Evolutionary conservation across 2,113 vertebrate species (phyloP), one percentile per base, ranked within the genome.

Genomic region (Spermophilus dauricus): DNA sequence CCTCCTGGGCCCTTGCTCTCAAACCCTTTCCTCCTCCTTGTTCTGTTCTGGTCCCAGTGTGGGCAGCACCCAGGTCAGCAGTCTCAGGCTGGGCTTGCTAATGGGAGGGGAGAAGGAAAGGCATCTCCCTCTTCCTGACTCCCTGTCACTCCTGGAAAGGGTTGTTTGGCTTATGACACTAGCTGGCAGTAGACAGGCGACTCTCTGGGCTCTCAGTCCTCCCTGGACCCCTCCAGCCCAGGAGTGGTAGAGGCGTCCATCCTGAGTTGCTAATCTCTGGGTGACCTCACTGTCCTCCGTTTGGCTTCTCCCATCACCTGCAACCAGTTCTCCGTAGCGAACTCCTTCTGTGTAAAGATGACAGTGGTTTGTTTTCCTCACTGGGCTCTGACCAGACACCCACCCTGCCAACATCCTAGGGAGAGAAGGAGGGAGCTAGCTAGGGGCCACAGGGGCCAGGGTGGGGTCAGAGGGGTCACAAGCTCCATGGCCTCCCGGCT

Each of bases 211-310:
- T 91, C 72, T 13, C 2, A 24, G 48, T 56, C 65, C 78, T 63
- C 51, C 26, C 34, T 3, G 34, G 53, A 34, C 14, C 11, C 81
- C n/a, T 34, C 28, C 26, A 5, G 73, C 17, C 45, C 9, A 7
- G 17, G 67, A 39, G 4, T 34, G n/a, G 45, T 8, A 1, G 28
- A 78, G 48, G 4, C 39, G n/a, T 65, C 42, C 42, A 45, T 45
- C 14, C 82, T 14, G 26, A 6, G 45, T 61, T 13, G 28, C 76
- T 53, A 0, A 14, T 30, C 32, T 56, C 89, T 34, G 83, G 1
- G 3, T 24, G 26, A 10, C 39, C 45, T 11, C 67, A 1, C 20
- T 53, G 30, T 13, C n/a, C 14, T 28, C 28, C 20, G 0, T 37
- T 32, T 53, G 37, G 5, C 67, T 51, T 82, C 42, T 72, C 85